phyloP scores from a whole-genome alignment of 2,797 vertebrate genomes.

The Pterois miles region DNA sequence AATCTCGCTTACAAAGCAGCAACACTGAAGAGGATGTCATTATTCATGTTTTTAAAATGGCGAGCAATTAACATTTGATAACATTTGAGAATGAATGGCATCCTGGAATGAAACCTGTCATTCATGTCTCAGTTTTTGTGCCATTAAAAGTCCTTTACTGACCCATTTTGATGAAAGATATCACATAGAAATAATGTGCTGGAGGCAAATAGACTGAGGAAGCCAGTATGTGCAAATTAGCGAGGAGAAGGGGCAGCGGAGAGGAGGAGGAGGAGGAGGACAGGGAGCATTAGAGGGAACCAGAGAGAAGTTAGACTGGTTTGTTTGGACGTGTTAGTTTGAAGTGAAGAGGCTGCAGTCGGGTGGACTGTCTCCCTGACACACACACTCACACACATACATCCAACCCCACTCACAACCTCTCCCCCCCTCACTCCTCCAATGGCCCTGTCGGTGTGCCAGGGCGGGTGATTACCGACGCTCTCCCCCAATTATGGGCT shows the following conservation, averaged over 20 bases:
- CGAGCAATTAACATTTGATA: slow-evolving; percentile 57
- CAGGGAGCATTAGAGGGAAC: slow-evolving; percentile 32
- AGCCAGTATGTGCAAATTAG: slow-evolving; percentile 53
- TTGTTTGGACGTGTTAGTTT: slow-evolving; percentile 71
- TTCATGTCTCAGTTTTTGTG: slow-evolving; percentile 46
- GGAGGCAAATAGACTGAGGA: slow-evolving; percentile 22
- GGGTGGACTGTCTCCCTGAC: slow-evolving; percentile 64
- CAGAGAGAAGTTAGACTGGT: slow-evolving; percentile 53
- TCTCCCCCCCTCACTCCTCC: slow-evolving; percentile 57
- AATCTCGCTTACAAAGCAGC: slow-evolving; percentile 38
- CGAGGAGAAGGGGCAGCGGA: slow-evolving; percentile 10
- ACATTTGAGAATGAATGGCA: slow-evolving; percentile 55
- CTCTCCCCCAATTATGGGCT: slow-evolving; percentile 99
- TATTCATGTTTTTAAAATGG: slow-evolving; percentile 46
- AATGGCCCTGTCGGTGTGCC: slow-evolving; percentile 89
- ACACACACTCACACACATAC: slow-evolving; percentile 44
- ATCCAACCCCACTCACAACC: slow-evolving; percentile 48
- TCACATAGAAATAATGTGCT: slow-evolving; percentile 22
- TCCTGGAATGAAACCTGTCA: slow-evolving; percentile 45
- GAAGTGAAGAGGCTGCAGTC: slow-evolving; percentile 69
- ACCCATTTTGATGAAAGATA: slow-evolving; percentile 50
- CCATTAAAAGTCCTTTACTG: slow-evolving; percentile 44
- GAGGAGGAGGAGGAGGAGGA: slow-evolving; percentile 5
- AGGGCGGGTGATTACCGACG: slow-evolving; percentile 97
- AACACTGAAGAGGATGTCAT: slow-evolving; percentile 48